phyloP scores from a whole-genome alignment of 2,113 vertebrate species.

The Amblyopsis rosae region DNA sequence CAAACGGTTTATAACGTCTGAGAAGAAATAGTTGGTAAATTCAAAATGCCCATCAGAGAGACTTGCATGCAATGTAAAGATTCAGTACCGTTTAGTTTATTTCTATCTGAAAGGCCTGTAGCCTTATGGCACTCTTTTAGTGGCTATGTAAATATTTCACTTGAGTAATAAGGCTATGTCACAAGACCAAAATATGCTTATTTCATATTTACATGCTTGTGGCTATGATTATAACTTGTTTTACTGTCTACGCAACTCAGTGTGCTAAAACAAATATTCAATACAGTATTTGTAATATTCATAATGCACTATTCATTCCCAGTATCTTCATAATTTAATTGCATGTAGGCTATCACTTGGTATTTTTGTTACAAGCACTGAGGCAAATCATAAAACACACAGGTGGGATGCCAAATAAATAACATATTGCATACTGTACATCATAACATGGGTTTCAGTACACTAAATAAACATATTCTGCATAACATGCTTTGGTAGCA shows the following conservation, averaged over 20 bases:
- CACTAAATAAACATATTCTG: slow-evolving; percentile 38
- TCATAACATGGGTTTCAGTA: slow-evolving; percentile 38
- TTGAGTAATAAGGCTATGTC: not conserved
- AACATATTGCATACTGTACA: slow-evolving; percentile 22
- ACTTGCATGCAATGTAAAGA: too few relatives aligned
- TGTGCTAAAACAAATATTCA: too few relatives aligned
- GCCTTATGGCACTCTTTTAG: too few relatives aligned
- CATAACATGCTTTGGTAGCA: slow-evolving; percentile 41
- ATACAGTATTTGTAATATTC: not conserved
- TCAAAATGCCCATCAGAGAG: too few relatives aligned
- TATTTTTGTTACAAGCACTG: slow-evolving; percentile 54
- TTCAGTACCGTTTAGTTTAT: too few relatives aligned
- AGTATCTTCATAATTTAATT: slow-evolving; percentile 65
- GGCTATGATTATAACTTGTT: slow-evolving; percentile 1
- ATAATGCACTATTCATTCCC: slow-evolving; percentile 19
- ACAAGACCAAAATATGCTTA: slow-evolving; percentile 24
- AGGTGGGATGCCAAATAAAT: slow-evolving; percentile 73
- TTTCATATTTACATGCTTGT: slow-evolving; percentile 34
- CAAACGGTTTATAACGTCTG: too few relatives aligned
- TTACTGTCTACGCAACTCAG: too few relatives aligned
- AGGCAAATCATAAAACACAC: slow-evolving; percentile 50
- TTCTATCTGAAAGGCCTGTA: too few relatives aligned
- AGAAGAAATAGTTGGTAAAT: too few relatives aligned
- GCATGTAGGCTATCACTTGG: slow-evolving; percentile 50
- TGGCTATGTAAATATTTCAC: too few relatives aligned